A percentile compares a stretch with the other conserved stretches of the same genome.
Evolutionary conservation across 2,888 invertebrate genomes (phyloP).

Genomic region (Helobdella robusta): DNA sequence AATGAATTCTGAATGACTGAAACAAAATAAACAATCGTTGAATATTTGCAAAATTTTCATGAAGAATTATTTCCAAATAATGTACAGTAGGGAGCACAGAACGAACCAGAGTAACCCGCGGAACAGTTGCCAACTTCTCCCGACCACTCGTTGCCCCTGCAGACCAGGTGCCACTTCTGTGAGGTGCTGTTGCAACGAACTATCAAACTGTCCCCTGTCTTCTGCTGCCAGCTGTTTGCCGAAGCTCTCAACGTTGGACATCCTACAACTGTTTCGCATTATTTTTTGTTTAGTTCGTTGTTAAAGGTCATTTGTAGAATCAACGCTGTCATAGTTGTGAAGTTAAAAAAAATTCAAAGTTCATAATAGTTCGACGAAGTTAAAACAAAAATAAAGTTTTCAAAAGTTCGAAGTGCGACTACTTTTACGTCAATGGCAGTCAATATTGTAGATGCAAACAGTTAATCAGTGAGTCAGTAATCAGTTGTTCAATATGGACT

Average conservation of each 20-base stretch:
- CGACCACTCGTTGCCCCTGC: conserved; percentile 32
- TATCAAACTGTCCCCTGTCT: conserved; percentile 17
- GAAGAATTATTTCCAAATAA: no score
- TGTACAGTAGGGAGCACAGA: no score
- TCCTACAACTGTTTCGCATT: conserved; percentile 25
- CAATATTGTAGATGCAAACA: no score
- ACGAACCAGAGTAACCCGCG: conserved; percentile 7
- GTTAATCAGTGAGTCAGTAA: no score
- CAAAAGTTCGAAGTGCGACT: no score
- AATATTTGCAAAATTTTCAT: no score
- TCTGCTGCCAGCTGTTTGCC: conserved; percentile 23
- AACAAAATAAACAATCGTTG: no score
- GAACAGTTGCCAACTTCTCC: conserved; percentile 33
- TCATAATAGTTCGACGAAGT: background rate
- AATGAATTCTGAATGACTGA: no score
- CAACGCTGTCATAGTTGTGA: background rate
- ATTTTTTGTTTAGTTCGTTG: no score
- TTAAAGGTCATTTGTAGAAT: background rate
- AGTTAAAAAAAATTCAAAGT: background rate
- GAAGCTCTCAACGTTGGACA: conserved; percentile 21
- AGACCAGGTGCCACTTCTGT: conserved; percentile 31
- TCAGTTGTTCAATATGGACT: no score
- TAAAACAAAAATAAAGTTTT: no score
- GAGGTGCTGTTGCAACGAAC: conserved; percentile 23
- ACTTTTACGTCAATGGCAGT: no score